A percentile compares a stretch with the other conserved stretches of the same genome.
Conservation (phyloP, 2,113 vertebrate genomes). For the Butorides virescens region DNA sequence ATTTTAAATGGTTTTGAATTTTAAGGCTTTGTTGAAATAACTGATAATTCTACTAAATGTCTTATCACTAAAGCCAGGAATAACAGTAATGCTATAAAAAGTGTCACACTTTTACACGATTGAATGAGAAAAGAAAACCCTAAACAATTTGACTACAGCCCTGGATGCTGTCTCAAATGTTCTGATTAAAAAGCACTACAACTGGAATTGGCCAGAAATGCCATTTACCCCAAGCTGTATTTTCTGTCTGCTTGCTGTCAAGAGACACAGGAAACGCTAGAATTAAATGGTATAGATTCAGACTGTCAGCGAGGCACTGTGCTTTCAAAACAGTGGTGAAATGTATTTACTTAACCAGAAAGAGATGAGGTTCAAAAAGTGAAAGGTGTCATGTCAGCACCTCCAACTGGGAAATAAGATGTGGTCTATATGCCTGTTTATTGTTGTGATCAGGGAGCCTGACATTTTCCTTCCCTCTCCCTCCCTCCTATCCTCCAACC, state of each 20-base stretch:
- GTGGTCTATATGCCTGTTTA: background rate
- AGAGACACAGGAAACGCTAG: background rate
- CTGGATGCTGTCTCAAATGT: background rate
- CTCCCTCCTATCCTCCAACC: background rate
- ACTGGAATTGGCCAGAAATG: background rate
- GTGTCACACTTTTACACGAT: accelerated
- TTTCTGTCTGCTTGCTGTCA: constrained; percentile 11
- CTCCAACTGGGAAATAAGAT: constrained; percentile 10
- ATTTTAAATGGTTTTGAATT: background rate
- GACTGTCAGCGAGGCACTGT: background rate
- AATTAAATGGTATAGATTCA: constrained; percentile 35
- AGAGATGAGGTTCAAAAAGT: constrained; percentile 11
- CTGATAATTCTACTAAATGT: background rate
- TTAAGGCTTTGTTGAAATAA: constrained; percentile 3
- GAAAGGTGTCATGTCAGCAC: background rate
- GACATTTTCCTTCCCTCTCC: constrained; percentile 1
- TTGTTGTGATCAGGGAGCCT: constrained; percentile 1
- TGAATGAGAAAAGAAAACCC: background rate
- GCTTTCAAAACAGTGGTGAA: background rate
- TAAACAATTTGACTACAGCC: background rate
- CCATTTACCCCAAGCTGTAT: background rate
- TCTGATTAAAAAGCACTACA: constrained; percentile 3
- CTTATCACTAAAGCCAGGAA: background rate
- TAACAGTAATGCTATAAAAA: background rate
- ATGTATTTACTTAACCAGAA: constrained; percentile 9